These are phyloP conservation scores for Prunella strophiata DNA, from an alignment of 2,797 vertebrate species.

Conservation along the genomic window DNA sequence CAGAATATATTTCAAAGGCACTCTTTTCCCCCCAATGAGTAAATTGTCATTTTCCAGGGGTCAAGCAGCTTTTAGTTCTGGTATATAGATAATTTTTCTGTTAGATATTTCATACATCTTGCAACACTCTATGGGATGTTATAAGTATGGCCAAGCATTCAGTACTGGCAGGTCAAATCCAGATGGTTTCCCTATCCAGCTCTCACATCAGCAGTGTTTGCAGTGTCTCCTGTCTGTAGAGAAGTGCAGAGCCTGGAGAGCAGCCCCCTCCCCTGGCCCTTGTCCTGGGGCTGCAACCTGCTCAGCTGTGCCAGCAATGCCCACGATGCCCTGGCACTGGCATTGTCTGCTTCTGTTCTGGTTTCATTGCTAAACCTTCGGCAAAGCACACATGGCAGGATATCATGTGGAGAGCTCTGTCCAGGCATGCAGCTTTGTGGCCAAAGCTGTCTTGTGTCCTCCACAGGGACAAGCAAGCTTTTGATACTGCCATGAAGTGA, in stretches of 20 bases:
- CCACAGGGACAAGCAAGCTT: not conserved
- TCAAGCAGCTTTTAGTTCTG: not conserved
- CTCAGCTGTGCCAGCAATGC: not conserved
- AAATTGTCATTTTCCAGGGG: not conserved
- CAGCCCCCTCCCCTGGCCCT: not conserved
- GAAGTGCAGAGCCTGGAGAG: not conserved
- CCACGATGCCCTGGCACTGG: fast-evolving
- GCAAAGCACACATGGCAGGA: not conserved
- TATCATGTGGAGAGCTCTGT: not conserved
- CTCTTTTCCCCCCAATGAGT: fast-evolving
- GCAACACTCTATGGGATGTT: not conserved
- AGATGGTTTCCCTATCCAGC: not conserved
- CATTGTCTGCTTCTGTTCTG: not conserved
- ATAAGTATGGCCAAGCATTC: not conserved
- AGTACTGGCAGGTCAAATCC: not conserved
- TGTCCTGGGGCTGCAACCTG: not conserved
- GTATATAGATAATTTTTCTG: not conserved
- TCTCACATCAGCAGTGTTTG: not conserved
- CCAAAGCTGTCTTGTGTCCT: not conserved
- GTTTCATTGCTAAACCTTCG: not conserved
- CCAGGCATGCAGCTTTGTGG: not conserved
- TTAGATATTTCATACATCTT: not conserved
- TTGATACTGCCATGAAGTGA: not conserved
- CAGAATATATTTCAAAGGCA: not conserved
- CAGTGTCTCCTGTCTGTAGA: not conserved